A percentile compares a stretch with the other conserved stretches of the same genome.
Evolutionary conservation across 2,888 invertebrate genomes (phyloP).

Genomic region (Diloba caeruleocephala): DNA sequence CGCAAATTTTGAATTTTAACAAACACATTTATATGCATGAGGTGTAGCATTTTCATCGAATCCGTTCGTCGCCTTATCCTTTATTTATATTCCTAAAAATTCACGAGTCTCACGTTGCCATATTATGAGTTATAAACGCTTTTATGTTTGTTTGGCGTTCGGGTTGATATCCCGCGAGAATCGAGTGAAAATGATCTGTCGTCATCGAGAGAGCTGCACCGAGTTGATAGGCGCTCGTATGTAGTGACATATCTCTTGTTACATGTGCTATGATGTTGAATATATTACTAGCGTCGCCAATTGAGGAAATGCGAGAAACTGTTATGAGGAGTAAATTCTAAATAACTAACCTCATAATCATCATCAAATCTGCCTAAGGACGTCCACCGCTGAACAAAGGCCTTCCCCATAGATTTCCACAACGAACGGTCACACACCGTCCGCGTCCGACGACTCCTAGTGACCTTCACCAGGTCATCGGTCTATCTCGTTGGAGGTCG

Average conservation of each 20-base stretch:
- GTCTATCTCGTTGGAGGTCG: too few relatives aligned
- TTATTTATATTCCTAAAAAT: slow-evolving; percentile 70
- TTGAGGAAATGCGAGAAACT: slow-evolving; percentile 2
- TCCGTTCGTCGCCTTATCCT: slow-evolving; percentile 60
- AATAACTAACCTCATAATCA: not conserved
- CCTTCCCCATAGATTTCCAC: too few relatives aligned
- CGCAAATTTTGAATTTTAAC: slow-evolving; percentile 70
- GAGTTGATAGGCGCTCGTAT: slow-evolving; percentile 17
- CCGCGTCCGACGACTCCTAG: too few relatives aligned
- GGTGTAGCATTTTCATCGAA: slow-evolving; percentile 67
- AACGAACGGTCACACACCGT: too few relatives aligned
- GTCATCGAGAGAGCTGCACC: slow-evolving; percentile 16
- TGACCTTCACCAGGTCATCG: too few relatives aligned
- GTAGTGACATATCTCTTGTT: slow-evolving; percentile 14
- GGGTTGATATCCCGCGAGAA: slow-evolving; percentile 26
- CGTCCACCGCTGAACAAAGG: too few relatives aligned
- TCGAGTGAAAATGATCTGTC: slow-evolving; percentile 27
- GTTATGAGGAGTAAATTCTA: not conserved
- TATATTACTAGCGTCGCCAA: slow-evolving; percentile 6
- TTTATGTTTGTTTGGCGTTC: slow-evolving; percentile 50
- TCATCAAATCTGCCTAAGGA: not conserved
- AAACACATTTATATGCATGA: slow-evolving; percentile 75
- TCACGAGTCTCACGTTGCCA: slow-evolving; percentile 67
- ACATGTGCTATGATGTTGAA: slow-evolving; percentile 2
- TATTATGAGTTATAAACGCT: slow-evolving; percentile 67